phyloP scores from a whole-genome alignment of 2,888 invertebrate species.

The Pammene aurita region DNA sequence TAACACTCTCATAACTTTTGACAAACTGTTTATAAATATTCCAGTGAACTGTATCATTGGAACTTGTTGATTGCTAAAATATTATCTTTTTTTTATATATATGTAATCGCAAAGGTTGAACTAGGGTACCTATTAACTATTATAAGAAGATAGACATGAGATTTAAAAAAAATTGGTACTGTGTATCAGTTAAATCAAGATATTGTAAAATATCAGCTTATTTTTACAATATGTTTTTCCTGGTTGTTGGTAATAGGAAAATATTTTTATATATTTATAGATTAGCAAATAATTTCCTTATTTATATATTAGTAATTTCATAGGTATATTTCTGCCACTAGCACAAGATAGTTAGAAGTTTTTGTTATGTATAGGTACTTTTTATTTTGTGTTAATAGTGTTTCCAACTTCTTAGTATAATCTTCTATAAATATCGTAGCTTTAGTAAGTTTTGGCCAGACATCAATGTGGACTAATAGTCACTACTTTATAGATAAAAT shows the following conservation, averaged over 20 bases:
- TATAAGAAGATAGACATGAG: conserved; percentile 45
- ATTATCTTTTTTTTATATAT: conserved; percentile 16
- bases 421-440: conserved; percentile 50
- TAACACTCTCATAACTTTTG: conserved; percentile 22
- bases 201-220: conserved; percentile 33
- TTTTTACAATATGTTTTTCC: conserved; percentile 30
- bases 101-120: conserved; percentile 22
- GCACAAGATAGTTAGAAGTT: conserved; percentile 19
- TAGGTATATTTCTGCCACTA: conserved; percentile 22
- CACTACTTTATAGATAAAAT: conserved; percentile 58
- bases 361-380: conserved; percentile 25
- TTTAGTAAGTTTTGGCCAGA: conserved; percentile 66
- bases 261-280: conserved; percentile 42
- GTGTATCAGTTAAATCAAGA: conserved; percentile 56
- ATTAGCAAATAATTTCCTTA: conserved; percentile 34
- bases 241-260: conserved; percentile 34
- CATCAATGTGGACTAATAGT: conserved; percentile 64
- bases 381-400: conserved; percentile 29
- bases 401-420: conserved; percentile 23
- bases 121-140: conserved; percentile 40
- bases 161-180: conserved; percentile 59
- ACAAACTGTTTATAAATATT: conserved; percentile 19
- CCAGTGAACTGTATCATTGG: conserved; percentile 36
- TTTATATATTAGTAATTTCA: conserved; percentile 17
- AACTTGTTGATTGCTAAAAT: conserved; percentile 32